Base-by-base conservation (phyloP, 2,888 invertebrate species). In the Scaptomyza reducta region DNA sequence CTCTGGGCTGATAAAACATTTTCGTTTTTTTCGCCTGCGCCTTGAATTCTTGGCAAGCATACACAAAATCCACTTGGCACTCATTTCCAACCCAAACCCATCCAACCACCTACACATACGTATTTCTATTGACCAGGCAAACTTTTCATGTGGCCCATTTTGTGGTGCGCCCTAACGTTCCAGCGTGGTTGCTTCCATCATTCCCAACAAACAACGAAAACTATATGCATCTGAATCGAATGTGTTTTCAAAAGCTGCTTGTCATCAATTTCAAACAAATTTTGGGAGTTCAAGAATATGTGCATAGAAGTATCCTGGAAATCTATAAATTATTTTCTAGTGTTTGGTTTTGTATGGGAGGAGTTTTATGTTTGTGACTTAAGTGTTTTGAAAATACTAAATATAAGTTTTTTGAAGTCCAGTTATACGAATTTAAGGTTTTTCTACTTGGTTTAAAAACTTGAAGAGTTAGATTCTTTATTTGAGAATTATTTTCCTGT, bases 41-140 rank as follows among this genome's bases (percentile, higher is more conserved):
- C 66, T 62, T 77, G 79, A 80, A 72, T 80, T 86, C 86, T 86
- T 84, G 84, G 82, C 85, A 82, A 70, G 73, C 74, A 68, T 69
- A 74, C 76, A 80, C 70, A 72, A 69, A 57, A 53, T 4, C n/a
- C 49, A 51, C 50, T 74, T 79, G 82, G 66, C 82, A 82, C 51
- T 69, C 61, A 54, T 65, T 55, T 59, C 59, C 57, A 53, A 13
- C 45, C 58, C 18, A 47, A 47, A 46, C 14, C 35, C 33, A 18
- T 41, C 16, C 42, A 40, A 3, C 33, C 44, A 46, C 14, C 42
- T 31, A 29, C 29, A 58, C 31, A 2, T 46, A 44, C 29, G 54
- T 55, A 46, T 74, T 60, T 50, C 59, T 50, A 74, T 74, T 74
- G 79, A 70, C 75, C 70, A 55, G 53, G 27, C 61, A 61, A 75